phyloP scores from a whole-genome alignment of 2,888 invertebrate genomes.

The Antitype chi region DNA sequence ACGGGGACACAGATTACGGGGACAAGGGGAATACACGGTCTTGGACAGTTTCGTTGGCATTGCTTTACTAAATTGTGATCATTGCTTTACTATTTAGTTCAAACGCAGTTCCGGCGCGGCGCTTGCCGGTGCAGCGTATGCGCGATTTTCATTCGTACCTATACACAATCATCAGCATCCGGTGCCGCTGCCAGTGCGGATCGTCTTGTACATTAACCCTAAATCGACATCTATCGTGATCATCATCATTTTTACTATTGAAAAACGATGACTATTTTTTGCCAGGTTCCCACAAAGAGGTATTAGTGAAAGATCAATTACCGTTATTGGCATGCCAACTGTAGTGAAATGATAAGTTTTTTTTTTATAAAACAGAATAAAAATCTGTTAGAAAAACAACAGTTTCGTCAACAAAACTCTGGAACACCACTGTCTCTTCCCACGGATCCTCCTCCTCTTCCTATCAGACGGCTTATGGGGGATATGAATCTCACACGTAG shows the following conservation, averaged over 20 bases:
- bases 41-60: too few species aligned
- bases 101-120: too few species aligned
- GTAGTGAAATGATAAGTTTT: background rate
- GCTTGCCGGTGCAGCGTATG: too few species aligned
- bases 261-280: background rate
- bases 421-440: background rate
- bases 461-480: background rate
- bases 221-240: background rate
- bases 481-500: background rate
- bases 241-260: background rate
- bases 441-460: too few species aligned
- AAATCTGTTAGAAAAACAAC: background rate
- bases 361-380: background rate
- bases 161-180: too few species aligned
- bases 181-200: too few species aligned
- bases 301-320: background rate
- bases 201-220: too few species aligned
- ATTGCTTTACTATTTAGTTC: too few species aligned
- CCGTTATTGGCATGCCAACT: background rate
- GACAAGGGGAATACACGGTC: too few species aligned
- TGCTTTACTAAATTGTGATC: too few species aligned
- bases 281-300: background rate
- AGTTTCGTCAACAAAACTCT: background rate
- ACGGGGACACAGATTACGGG: too few species aligned
- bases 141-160: too few species aligned